Evolutionary conservation across 2,113 vertebrate species (phyloP).

Genomic region (Ammodytes dubius): DNA sequence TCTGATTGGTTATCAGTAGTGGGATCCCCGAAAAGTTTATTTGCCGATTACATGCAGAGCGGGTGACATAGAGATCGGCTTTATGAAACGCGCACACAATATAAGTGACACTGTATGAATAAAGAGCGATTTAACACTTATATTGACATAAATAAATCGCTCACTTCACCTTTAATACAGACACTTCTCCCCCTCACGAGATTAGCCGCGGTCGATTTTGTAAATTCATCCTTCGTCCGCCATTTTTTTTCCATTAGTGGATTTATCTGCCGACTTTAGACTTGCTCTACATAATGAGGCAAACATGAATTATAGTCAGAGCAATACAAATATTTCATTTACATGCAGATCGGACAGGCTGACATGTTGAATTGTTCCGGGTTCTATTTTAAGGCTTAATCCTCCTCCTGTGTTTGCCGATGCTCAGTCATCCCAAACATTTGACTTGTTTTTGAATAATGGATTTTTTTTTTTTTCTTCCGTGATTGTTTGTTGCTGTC

Average conservation of each 20-base stretch:
- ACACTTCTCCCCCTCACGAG: conserved; percentile 53
- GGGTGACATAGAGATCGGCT: too few species aligned
- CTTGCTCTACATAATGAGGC: conserved; percentile 73
- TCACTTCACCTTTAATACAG: conserved; percentile 31
- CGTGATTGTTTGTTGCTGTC: conserved; percentile 73
- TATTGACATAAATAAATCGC: too few species aligned
- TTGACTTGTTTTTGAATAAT: conserved; percentile 79
- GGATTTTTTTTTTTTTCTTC: conserved; percentile 56
- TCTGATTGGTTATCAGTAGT: too few species aligned
- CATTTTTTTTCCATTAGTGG: conserved; percentile 56
- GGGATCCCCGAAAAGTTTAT: too few species aligned
- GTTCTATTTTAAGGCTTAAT: conserved; percentile 73
- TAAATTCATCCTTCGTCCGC: conserved; percentile 57
- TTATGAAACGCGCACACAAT: too few species aligned
- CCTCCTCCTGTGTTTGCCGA: conserved; percentile 70
- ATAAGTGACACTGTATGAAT: too few species aligned
- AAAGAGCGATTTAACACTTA: too few species aligned
- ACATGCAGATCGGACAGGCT: conserved; percentile 70
- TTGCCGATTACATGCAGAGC: too few species aligned
- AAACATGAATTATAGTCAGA: conserved; percentile 73
- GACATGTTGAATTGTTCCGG: conserved; percentile 72
- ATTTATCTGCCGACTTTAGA: conserved; percentile 61
- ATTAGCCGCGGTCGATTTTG: conserved; percentile 53
- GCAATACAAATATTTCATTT: conserved; percentile 78
- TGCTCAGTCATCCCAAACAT: conserved; percentile 77